phyloP scores from a whole-genome alignment of 30 jellyfish, hydroid and myxozoan species.

The Aurelia sp. region DNA sequence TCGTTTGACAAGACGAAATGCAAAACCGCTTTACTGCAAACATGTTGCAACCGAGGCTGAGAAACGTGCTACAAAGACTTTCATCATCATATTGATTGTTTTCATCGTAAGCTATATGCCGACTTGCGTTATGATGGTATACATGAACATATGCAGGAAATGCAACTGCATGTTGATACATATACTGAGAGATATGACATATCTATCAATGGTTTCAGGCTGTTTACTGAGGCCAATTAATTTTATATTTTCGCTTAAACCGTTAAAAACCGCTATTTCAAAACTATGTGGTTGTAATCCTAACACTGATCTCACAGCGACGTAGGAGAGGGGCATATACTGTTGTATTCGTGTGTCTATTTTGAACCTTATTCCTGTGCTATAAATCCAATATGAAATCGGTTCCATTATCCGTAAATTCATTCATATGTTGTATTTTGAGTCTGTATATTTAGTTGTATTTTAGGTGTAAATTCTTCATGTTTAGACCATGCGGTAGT shows the following conservation, averaged over 20 bases:
- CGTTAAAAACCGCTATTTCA: slow-evolving; percentile 21
- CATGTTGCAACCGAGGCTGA: slow-evolving; percentile 50
- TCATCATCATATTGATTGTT: slow-evolving; percentile 51
- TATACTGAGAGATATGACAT: slow-evolving; percentile 68
- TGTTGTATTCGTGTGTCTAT: no score
- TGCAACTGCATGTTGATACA: slow-evolving; percentile 73
- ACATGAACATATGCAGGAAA: slow-evolving; percentile 63
- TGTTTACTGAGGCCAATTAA: slow-evolving; percentile 64
- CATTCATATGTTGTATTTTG: no score
- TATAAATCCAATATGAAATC: no score
- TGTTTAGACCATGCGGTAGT: no score
- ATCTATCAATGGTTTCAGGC: slow-evolving; percentile 62
- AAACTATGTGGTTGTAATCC: not conserved
- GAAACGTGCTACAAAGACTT: slow-evolving; percentile 62
- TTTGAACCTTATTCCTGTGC: no score
- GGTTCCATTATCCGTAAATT: no score
- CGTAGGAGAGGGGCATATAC: no score
- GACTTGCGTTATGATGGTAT: slow-evolving; percentile 62
- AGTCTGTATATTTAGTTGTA: no score
- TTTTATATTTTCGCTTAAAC: slow-evolving; percentile 46
- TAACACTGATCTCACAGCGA: no score
- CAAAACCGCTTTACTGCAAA: slow-evolving; percentile 12
- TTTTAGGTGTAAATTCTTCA: no score
- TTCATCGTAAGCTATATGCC: slow-evolving; percentile 70
- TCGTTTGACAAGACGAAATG: slow-evolving; percentile 9